phyloP scores from a whole-genome alignment of 2,113 vertebrate genomes.

The Psilopsiagon aurifrons region DNA sequence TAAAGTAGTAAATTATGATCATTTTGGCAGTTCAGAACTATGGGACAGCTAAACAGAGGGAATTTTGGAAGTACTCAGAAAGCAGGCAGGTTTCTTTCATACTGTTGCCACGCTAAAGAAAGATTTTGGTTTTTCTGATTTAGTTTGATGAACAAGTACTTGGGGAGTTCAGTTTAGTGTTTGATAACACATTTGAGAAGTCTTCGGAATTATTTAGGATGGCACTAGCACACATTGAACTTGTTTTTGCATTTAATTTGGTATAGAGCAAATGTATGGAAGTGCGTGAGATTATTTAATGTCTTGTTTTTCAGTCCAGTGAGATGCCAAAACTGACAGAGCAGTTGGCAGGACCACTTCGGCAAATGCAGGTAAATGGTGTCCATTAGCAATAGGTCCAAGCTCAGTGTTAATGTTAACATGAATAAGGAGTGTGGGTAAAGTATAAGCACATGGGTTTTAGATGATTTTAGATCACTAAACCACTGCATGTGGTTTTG shows the following conservation, averaged over 20 bases:
- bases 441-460: not conserved
- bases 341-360: conserved; percentile 91
- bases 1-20: not conserved
- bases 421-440: not conserved
- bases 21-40: not conserved
- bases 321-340: conserved; percentile 98
- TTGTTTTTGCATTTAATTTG: not conserved
- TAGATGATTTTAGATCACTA: not conserved
- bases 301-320: conserved; percentile 81
- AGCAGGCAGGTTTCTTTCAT: not conserved
- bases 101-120: not conserved
- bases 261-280: not conserved
- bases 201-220: not conserved
- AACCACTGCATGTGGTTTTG: not conserved
- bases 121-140: not conserved
- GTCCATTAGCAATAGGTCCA: not conserved
- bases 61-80: not conserved
- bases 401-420: not conserved
- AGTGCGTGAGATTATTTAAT: not conserved
- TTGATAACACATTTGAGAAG: not conserved
- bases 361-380: conserved; percentile 93
- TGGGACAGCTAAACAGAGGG: not conserved
- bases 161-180: not conserved
- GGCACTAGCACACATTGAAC: not conserved
- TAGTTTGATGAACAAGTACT: not conserved